Conservation (phyloP, 2,113 vertebrate genomes). For the Cariama cristata region DNA sequence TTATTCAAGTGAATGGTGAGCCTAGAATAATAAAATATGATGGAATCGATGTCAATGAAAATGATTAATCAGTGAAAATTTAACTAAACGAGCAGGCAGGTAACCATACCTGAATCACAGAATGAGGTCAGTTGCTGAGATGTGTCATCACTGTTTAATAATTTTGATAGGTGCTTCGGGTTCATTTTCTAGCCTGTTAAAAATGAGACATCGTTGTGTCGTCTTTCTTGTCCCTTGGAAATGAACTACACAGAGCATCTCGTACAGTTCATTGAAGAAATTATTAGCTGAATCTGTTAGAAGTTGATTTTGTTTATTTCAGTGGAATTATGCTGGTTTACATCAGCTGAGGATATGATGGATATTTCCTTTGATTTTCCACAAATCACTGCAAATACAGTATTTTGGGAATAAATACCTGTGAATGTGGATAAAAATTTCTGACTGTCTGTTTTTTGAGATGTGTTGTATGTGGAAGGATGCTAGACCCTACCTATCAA, state of each 20-base stretch:
- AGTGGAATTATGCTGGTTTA: neutral
- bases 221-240: neutral
- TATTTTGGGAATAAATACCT: neutral
- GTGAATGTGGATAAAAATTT: neutral
- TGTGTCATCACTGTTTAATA: neutral
- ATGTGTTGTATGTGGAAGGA: neutral
- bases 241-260: neutral
- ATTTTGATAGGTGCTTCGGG: neutral
- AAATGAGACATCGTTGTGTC: neutral
- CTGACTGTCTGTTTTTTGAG: neutral
- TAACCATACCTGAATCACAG: neutral
- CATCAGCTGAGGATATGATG: neutral
- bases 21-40: neutral
- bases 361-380: neutral
- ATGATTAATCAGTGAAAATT: neutral
- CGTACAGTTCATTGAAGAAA: neutral
- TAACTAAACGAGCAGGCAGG: neutral
- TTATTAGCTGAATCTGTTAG: neutral
- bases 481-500: neutral
- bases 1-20: neutral
- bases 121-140: neutral
- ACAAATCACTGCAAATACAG: neutral
- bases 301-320: neutral
- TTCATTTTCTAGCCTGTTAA: neutral
- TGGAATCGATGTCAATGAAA: rapidly evolving